Evolutionary conservation across 2,113 vertebrate species (phyloP), one percentile per base, ranked within the genome.

Genomic region (Conger conger): DNA sequence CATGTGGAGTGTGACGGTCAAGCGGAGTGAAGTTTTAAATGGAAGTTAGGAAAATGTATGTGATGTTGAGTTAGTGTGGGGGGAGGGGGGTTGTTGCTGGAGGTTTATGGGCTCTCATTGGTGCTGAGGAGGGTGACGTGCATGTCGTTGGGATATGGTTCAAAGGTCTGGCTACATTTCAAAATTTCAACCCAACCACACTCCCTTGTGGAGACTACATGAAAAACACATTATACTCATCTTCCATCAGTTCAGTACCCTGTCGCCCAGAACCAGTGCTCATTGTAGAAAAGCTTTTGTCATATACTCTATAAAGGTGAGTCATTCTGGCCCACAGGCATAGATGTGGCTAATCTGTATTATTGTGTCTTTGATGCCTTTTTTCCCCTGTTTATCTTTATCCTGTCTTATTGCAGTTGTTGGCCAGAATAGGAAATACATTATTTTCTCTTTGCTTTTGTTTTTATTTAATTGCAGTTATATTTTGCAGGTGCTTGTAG

Each of bases 1-100:
- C 82, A 84, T 73, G 92, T 93, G 88, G 89, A 91, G 35, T 91
- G 90, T 87, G 89, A 89, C 53, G 88, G 85, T 88, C 86, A 91
- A 82, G 54, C 40, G 57, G 76, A 84, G 83, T 87, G 83, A 89
- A 0, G 57, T 63, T 63, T 38, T 53, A 3, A 76, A 54, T 33
- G 36, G 20, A 38, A 38, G 76, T 38, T 78, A 38, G 20, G 3
- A 5, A n/a, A 78, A 35, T 33, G 36, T 38, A 78, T 33, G 30
- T 78, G 76, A 15, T 18, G 15, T 1, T 38, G 33, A 17, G 76
- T 4, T 38, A 38, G 16, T 78, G 16, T 15, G 76, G 76, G 45
- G 45, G 45, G 45, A 13, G 45, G 45, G 45, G 45, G 45, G 45
- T 8, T 1, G 35, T 20, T 78, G 76, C 37, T 20, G 76, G 33